Evolutionary conservation across 2,113 vertebrate genomes (phyloP), one percentile per base, ranked within the genome.

Genomic region (Mobula hypostoma): DNA sequence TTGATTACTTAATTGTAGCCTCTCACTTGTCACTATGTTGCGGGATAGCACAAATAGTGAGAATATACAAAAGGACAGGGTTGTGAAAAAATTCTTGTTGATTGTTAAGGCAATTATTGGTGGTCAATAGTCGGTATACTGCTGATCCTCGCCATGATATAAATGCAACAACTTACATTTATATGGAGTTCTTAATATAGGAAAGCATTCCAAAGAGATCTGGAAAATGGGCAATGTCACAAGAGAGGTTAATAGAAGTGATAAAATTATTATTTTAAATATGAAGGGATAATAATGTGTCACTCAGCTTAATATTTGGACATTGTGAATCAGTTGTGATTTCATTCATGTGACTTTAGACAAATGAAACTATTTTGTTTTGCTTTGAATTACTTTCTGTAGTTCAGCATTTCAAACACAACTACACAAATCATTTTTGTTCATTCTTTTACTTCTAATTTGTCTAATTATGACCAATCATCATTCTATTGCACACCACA

Each of bases 261-360:
- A 93, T 56, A 74, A 17, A 56, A 74, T 93, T 7, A 70, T 70
- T 48, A 48, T 19, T 11, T 70, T 36, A 92, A 70, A 72, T 92
- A 36, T 70, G 90, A 72, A 92, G 66, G 90, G 40, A 91, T 70
- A 91, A 70, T 58, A 48, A 74, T 29, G 40, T 93, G 24, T 5
- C 6, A 48, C 74, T 14, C 74, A 74, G 29, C 36, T 29, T 74
- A 74, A 74, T 74, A 36, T 27, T 74, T 36, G 19, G 32, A 70
- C 17, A 40, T 21, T 14, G 32, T 48, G 36, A 36, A 24, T 48
- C 40, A 93, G 19, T 93, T 74, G 40, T 93, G 68, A 24, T 66
- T 93, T 93, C 70, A 72, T 76, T 93, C 91, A 93, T 17, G 11
- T 48, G 68, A 56, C 68, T 93, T 74, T 27, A 74, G 91, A 93